These are phyloP conservation scores for Chionis minor DNA, from an alignment of 2,113 vertebrate genomes.

Conservation along the genomic window DNA sequence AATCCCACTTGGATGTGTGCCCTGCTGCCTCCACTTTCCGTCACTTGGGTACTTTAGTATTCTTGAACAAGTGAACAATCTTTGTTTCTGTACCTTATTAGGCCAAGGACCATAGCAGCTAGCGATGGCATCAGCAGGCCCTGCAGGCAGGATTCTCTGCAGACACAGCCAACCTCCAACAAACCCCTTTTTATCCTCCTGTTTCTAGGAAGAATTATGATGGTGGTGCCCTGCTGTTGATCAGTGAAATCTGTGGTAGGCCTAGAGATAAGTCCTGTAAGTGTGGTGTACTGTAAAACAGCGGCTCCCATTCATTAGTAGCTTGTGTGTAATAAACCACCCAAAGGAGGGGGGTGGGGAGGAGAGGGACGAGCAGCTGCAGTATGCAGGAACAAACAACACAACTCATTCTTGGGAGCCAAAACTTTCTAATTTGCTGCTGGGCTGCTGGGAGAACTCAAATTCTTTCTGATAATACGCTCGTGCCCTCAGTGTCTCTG, in stretches of 20 bases:
- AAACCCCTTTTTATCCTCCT: constrained; percentile 88
- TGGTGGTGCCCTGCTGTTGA: constrained; percentile 80
- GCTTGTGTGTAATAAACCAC: constrained; percentile 83
- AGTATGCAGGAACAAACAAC: constrained; percentile 80
- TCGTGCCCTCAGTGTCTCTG: constrained; percentile 51
- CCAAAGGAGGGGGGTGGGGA: constrained; percentile 51
- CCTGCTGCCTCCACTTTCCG: constrained; percentile 68
- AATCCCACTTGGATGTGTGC: constrained; percentile 79
- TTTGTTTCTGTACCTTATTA: constrained; percentile 82
- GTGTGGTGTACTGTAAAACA: constrained; percentile 86
- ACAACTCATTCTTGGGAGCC: constrained; percentile 81
- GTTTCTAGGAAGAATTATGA: constrained; percentile 86
- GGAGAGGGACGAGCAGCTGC: constrained; percentile 79
- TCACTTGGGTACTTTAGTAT: constrained; percentile 70
- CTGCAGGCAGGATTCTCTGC: constrained; percentile 80
- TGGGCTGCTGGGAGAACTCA: constrained; percentile 76
- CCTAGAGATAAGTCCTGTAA: constrained; percentile 83
- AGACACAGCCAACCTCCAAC: constrained; percentile 83
- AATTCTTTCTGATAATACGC: constrained; percentile 78
- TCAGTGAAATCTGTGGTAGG: constrained; percentile 83
- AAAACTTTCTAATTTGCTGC: constrained; percentile 80
- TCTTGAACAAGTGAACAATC: constrained; percentile 80
- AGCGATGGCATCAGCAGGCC: constrained; percentile 78
- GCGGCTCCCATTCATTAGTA: constrained; percentile 84
- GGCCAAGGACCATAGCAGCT: constrained; percentile 78